Conservation (phyloP, 1,140 invertebrate species). For the Venturia canescens region DNA sequence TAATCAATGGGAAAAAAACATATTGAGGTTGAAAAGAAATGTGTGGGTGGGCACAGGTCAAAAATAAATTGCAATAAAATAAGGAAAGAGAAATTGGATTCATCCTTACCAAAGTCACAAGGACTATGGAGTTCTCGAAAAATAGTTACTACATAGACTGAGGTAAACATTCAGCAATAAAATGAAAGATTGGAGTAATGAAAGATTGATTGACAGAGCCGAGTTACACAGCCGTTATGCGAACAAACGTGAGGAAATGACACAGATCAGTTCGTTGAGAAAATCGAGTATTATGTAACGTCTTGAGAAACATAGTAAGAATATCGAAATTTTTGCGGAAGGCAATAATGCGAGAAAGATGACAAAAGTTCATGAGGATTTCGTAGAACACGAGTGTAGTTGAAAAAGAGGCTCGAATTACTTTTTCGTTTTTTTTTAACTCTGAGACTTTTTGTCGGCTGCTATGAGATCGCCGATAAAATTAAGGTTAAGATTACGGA, state of each 20-base stretch:
- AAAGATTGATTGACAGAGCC: constrained; percentile 42
- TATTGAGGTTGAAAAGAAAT: not conserved
- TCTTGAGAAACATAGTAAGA: constrained; percentile 17
- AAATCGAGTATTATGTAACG: constrained; percentile 40
- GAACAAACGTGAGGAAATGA: constrained; percentile 10
- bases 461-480: not conserved
- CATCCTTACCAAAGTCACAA: no score
- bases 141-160: not conserved
- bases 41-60: constrained; percentile 16
- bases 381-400: not conserved
- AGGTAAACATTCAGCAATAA: not conserved
- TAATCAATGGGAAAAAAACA: constrained; percentile 5
- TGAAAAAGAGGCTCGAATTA: no score
- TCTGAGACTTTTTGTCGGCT: not conserved
- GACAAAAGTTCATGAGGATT: not conserved
- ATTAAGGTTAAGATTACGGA: constrained; percentile 1
- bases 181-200: not conserved
- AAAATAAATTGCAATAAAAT: constrained; percentile 15
- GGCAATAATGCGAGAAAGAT: not conserved
- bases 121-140: no score
- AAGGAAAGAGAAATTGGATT: not conserved
- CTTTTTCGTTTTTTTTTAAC: no score
- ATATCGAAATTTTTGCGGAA: constrained; percentile 10
- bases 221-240: constrained; percentile 36
- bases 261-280: constrained; percentile 21